Percentiles rank a stretch among this genome's conserved stretches.
Conservation (phyloP, 2,113 vertebrate genomes). For the Ivindomyrus marchei region DNA sequence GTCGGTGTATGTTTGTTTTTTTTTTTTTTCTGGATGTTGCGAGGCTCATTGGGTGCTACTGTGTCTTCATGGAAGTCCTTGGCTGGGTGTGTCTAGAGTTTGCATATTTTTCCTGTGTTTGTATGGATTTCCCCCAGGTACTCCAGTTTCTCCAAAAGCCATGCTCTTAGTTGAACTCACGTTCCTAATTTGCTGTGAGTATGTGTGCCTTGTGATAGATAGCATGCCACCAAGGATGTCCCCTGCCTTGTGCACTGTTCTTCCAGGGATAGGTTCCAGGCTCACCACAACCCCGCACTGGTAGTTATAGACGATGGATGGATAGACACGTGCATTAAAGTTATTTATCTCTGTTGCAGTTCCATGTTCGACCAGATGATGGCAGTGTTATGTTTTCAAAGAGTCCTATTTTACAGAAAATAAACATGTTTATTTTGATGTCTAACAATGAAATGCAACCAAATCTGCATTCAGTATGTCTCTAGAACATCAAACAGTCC, state of each 20-base stretch:
- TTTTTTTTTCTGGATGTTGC: background rate
- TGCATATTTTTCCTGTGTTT: background rate
- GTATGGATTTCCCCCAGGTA: background rate
- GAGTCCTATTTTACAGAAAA: background rate
- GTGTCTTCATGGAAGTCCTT: background rate
- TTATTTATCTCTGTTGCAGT: background rate
- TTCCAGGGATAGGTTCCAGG: background rate
- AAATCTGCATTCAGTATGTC: background rate
- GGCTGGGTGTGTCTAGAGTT: background rate
- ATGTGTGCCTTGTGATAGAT: background rate
- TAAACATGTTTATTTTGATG: conserved; percentile 1
- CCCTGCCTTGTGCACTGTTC: background rate
- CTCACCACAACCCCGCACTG: background rate
- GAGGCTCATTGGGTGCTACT: background rate
- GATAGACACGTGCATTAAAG: background rate
- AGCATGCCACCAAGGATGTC: background rate
- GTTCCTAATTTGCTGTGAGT: background rate
- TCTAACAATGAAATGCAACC: background rate
- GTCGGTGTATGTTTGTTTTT: background rate
- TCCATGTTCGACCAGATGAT: background rate
- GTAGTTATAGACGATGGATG: background rate
- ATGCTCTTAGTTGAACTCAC: background rate
- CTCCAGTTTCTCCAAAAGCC: background rate
- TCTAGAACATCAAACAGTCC: background rate
- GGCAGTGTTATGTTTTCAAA: background rate